Conservation (phyloP, 1,140 invertebrate genomes). For the Habropoda laboriosa region DNA sequence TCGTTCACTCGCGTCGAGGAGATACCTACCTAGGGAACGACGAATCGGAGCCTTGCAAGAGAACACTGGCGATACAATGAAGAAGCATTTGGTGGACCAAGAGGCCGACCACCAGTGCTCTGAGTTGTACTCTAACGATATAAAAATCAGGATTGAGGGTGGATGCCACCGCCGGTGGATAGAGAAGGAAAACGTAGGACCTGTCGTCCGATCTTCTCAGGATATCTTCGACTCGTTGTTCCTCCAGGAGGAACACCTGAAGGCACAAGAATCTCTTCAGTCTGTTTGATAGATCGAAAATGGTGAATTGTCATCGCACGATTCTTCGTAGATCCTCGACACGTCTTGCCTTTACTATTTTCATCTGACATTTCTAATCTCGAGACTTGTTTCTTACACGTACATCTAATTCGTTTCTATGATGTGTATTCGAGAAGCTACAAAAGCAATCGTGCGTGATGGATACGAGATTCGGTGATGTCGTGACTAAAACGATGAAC, state of each 20-base stretch:
- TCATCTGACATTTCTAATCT: background rate
- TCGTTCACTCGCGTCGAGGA: too few species aligned
- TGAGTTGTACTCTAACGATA: slow-evolving; percentile 91
- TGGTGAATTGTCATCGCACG: slow-evolving; percentile 7
- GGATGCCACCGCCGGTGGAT: slow-evolving; percentile 88
- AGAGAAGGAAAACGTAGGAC: slow-evolving; percentile 95
- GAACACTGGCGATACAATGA: slow-evolving; percentile 92
- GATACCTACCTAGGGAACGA: slow-evolving; percentile 82
- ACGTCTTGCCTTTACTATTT: background rate
- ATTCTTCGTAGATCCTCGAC: slow-evolving; percentile 42
- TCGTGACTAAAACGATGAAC: background rate
- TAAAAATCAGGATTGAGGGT: slow-evolving; percentile 90
- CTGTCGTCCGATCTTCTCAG: slow-evolving; percentile 85
- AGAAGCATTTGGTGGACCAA: slow-evolving; percentile 95
- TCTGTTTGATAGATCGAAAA: too few species aligned
- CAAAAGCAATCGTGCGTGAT: slow-evolving; percentile 36
- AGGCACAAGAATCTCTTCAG: slow-evolving; percentile 41
- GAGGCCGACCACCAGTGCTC: slow-evolving; percentile 92
- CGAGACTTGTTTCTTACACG: background rate
- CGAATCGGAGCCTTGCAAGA: slow-evolving; percentile 86
- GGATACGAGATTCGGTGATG: slow-evolving; percentile 13
- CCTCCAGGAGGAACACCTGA: slow-evolving; percentile 87
- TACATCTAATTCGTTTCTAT: background rate
- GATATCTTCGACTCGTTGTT: slow-evolving; percentile 81
- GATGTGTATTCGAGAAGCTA: slow-evolving; percentile 20